phyloP scores from a whole-genome alignment of 2,888 invertebrate genomes.

The Spodoptera exigua region DNA sequence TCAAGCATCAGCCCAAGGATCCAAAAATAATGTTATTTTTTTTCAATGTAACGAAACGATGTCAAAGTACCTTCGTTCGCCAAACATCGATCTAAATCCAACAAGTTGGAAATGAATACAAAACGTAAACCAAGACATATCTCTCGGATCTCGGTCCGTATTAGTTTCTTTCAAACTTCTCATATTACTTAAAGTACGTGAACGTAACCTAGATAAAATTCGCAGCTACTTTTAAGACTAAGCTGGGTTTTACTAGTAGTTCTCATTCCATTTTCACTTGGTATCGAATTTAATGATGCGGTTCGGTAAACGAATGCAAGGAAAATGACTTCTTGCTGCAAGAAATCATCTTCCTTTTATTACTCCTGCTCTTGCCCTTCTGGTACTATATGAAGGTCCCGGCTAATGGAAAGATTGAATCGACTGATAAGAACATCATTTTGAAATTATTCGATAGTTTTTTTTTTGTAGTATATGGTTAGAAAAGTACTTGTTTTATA shows the following conservation, averaged over 20 bases:
- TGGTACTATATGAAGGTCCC: too few relatives aligned
- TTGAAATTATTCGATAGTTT: too few relatives aligned
- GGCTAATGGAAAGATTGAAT: conserved; percentile 23
- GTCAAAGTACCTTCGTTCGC: not conserved
- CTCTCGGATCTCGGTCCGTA: conserved; percentile 56
- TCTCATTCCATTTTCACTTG: conserved; percentile 33
- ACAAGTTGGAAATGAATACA: conserved; percentile 36
- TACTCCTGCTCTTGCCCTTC: too few relatives aligned
- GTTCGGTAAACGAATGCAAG: too few relatives aligned
- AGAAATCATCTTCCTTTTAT: too few relatives aligned
- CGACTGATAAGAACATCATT: conserved; percentile 24
- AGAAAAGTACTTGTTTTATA: too few relatives aligned
- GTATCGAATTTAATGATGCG: not conserved
- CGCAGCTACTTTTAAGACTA: conserved; percentile 41
- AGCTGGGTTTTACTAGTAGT: conserved; percentile 35
- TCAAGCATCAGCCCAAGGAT: too few relatives aligned
- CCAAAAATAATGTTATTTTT: too few relatives aligned
- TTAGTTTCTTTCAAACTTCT: conserved; percentile 75
- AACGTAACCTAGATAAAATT: conserved; percentile 78
- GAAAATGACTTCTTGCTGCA: not conserved
- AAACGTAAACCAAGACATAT: conserved; percentile 48
- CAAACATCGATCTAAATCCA: not conserved
- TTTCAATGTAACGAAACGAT: not conserved
- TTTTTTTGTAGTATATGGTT: too few relatives aligned
- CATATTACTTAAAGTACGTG: conserved; percentile 74